A percentile compares a stretch with the other conserved stretches of the same genome.
Evolutionary conservation across 53 echinoderm and acorn worm genomes (phyloP).

Genomic region (Actinopyga echinites): DNA sequence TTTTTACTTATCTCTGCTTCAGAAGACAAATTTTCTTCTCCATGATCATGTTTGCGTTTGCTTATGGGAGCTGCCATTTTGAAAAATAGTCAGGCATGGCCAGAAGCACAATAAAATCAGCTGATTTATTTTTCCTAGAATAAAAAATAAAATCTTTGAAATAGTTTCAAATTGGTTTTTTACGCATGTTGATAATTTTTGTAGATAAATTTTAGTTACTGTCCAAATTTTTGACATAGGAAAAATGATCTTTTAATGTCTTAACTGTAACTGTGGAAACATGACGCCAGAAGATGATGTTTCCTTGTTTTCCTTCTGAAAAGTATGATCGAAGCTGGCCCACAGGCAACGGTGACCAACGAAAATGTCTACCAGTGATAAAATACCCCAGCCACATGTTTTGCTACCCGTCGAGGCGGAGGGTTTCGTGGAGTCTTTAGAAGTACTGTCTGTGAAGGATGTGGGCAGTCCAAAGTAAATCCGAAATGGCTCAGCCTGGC

Average conservation of each 20-base stretch:
- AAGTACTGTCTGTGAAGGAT: slow-evolving; percentile 71
- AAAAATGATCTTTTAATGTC: background rate
- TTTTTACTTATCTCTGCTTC: background rate
- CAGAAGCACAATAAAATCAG: background rate
- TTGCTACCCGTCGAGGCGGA: slow-evolving; percentile 87
- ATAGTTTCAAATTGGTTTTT: too few species aligned
- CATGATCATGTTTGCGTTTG: background rate
- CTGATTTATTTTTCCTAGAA: slow-evolving; percentile 5
- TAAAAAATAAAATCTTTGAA: too few species aligned
- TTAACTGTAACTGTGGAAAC: background rate
- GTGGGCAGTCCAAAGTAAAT: slow-evolving; percentile 75
- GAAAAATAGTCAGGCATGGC: background rate
- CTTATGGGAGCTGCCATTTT: slow-evolving; percentile 64
- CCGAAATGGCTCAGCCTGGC: too few species aligned
- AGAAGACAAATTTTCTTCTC: background rate
- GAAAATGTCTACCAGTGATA: slow-evolving; percentile 8
- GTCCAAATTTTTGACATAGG: too few species aligned
- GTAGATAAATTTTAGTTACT: too few species aligned
- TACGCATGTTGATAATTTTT: too few species aligned
- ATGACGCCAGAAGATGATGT: background rate
- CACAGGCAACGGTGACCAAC: too few species aligned
- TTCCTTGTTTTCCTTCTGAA: background rate
- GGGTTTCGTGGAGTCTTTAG: slow-evolving; percentile 80
- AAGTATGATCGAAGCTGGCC: too few species aligned
- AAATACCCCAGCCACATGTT: slow-evolving; percentile 46